Base-by-base conservation (phyloP, 92 coral and sea anemone species). In the Porites divaricata region DNA sequence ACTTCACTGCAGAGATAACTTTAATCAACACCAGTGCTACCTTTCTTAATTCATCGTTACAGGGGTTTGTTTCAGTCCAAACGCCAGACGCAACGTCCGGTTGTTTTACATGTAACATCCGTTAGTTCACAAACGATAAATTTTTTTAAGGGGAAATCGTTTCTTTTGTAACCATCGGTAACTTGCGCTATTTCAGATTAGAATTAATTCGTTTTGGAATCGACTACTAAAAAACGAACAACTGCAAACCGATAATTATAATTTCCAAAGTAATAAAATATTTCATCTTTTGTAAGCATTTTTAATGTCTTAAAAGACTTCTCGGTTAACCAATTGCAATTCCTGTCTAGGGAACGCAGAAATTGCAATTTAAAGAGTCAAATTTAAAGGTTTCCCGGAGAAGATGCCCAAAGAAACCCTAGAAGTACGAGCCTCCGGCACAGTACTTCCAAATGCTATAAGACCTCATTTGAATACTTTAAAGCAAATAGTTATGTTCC, bases 241-340 rank as follows among this genome's bases (percentile, higher is more conserved):
- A 73, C 77, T 73, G 77, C 77, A 73, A 73, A 52, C 77, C 22
- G 45, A 73, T 73, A 73, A 73, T 73, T 48, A 52, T 73, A 73
- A 73, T 53, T 73, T 61, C 77, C n/a, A 51, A 73, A 52, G 21
- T 62, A 53, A 26, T 73, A 35, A 73, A 51, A 52, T 53, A 51
- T 48, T 73, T 51, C 48, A 49, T 68, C 20, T 73, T 28, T 28
- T 28, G 4, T 28, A 28, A 28, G 41, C 41, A 28, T 28, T 73
- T 28, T 72, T 71, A 28, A 19, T 20, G 41, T 62, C 77, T 73
- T 10, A 73, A 73, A 73, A 73, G 28, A 73, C 63, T 73, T 72
- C 77, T 41, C 63, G 63, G 63, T 73, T 73, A 73, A 14, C 77
- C 77, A 73, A 73, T 73, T 73, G 63, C 77, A 73, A 73, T 73